Evolutionary conservation across 2,113 vertebrate genomes (phyloP), one percentile per base, ranked within the genome.

Genomic region (Cebidichthys violaceus): DNA sequence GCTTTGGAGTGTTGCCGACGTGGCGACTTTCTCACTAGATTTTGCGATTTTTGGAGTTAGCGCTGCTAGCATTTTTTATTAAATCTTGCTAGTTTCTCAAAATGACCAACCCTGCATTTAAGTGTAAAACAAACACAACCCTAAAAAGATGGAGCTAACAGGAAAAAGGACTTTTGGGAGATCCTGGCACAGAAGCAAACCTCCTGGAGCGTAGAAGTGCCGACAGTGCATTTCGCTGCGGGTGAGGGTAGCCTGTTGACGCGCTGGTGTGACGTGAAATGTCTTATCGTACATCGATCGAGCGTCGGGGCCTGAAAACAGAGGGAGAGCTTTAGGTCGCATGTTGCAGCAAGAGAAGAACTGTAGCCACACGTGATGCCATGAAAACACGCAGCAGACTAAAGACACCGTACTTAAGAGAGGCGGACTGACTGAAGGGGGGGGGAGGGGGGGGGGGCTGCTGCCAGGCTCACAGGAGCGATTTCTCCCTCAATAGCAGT

Each of bases 401-500:
- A 61, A 65, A 74, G 75, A n/a, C 55, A 2, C 4, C 29, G 3
- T 55, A 52, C 55, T 79, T 66, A 62, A 41, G 60, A 24, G 76
- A 18, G 41, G 29, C 20, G 0, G 65, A 52, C n/a, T 37, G 68
- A 59, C 1, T n/a, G 37, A 59, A 22, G 10, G 39, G 39, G 24
- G 9, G 31, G 29, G 47, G 41, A 24, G 39, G 39, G 37, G 66
- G n/a, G 33, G 41, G 45, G 41, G 13, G 74, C 60, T 75, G 78
- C 81, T 88, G 61, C 86, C 84, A 84, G 79, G 67, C 85, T 82
- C 86, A 79, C 84, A 82, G 86, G 73, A 86, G 83, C 65, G 45
- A 89, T 85, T 90, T 85, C 89, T 77, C 74, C 75, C 84, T 90
- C 88, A 89, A 90, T 85, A 86, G 85, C 83, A 90, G 83, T 90